These are phyloP conservation scores for Sebastes kiyomatsui DNA, from an alignment of 2,797 vertebrate species.

Conservation along the genomic window DNA sequence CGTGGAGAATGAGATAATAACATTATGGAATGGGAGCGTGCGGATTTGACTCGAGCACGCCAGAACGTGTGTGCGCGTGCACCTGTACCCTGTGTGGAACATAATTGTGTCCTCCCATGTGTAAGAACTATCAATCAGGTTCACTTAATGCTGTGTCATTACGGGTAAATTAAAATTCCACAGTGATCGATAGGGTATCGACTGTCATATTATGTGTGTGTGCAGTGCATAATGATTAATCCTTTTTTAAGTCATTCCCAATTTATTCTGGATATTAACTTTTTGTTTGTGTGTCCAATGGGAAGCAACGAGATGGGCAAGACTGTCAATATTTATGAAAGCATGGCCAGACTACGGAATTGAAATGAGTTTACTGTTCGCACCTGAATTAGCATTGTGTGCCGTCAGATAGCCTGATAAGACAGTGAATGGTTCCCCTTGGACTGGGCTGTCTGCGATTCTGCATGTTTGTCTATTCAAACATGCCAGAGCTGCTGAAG, in stretches of 20 bases:
- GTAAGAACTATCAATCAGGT: constrained; percentile 76
- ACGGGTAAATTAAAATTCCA: constrained; percentile 75
- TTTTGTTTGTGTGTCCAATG: constrained; percentile 51
- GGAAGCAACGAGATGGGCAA: constrained; percentile 28
- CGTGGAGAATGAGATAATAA: constrained; percentile 77
- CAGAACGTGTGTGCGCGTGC: background rate
- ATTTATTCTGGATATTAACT: constrained; percentile 53
- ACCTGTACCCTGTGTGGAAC: constrained; percentile 21
- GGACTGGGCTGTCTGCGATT: constrained; percentile 12
- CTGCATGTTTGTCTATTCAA: constrained; percentile 31
- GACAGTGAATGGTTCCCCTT: constrained; percentile 46
- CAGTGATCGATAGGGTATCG: constrained; percentile 75
- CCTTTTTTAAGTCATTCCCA: constrained; percentile 43
- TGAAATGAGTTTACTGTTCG: constrained; percentile 47
- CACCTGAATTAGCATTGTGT: constrained; percentile 60
- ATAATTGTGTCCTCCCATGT: constrained; percentile 76
- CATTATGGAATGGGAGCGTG: constrained; percentile 58
- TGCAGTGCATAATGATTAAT: constrained; percentile 62
- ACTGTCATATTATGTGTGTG: constrained; percentile 64
- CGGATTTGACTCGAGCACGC: constrained; percentile 27
- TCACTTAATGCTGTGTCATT: constrained; percentile 75
- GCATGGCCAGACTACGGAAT: constrained; percentile 43
- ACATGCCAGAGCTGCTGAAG: constrained; percentile 52
- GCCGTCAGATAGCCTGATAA: constrained; percentile 45
- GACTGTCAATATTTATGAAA: constrained; percentile 36